Conservation (phyloP, 2,797 vertebrate species). For the Moxostoma hubbsi region DNA sequence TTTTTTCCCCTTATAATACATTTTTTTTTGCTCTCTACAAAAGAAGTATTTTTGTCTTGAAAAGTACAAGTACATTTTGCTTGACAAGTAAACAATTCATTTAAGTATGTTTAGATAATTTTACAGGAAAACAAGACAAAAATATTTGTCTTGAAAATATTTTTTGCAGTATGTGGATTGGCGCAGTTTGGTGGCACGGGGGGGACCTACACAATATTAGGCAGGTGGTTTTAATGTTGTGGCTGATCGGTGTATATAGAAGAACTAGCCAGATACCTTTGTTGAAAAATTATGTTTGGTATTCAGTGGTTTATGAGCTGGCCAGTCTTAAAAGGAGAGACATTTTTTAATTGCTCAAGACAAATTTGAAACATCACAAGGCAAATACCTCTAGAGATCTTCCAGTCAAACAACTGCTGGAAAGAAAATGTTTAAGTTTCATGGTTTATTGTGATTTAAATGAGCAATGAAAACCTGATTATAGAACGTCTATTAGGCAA, state of each 20-base stretch:
- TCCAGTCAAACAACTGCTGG: conserved; percentile 31
- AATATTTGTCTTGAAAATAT: no score
- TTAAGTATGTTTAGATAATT: no score
- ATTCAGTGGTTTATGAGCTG: conserved; percentile 34
- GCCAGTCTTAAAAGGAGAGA: conserved; percentile 34
- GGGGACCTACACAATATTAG: no score
- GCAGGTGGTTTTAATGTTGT: no score
- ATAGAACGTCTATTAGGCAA: conserved; percentile 28
- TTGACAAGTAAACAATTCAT: no score
- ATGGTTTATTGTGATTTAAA: conserved; percentile 31
- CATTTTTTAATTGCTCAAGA: conserved; percentile 39
- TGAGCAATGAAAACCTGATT: conserved; percentile 1
- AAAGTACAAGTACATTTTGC: no score
- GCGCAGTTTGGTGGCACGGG: no score
- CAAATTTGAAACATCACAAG: conserved; percentile 42
- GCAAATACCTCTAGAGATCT: conserved; percentile 27
- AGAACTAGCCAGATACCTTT: background rate
- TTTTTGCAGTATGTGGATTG: no score
- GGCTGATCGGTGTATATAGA: background rate
- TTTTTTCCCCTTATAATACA: no score
- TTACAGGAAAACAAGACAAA: no score
- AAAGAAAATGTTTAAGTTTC: conserved; percentile 35
- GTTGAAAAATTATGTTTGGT: conserved; percentile 33
- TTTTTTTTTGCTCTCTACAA: no score
- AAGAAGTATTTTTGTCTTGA: no score